A percentile compares a stretch with the other conserved stretches of the same genome.
phyloP scores from a whole-genome alignment of 2,797 vertebrate genomes.

The Poecilia velifera region DNA sequence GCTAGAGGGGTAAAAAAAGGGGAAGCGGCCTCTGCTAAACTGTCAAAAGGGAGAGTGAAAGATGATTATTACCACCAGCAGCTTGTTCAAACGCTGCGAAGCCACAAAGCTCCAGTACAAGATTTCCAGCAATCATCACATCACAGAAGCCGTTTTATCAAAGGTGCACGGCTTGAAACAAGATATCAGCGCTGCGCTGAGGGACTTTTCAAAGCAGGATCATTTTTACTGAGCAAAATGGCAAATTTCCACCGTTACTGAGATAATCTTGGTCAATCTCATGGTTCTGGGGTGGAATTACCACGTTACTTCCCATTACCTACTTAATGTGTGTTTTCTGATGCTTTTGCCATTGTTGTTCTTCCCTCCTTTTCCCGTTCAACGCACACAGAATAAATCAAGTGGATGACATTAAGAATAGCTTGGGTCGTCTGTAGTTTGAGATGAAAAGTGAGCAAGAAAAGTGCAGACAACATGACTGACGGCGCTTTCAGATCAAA shows the following conservation, averaged over 20 bases:
- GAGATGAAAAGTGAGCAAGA: neutral
- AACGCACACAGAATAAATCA: neutral
- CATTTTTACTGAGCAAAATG: neutral
- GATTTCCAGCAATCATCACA: slow-evolving; percentile 17
- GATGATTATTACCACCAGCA: slow-evolving; percentile 12
- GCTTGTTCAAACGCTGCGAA: slow-evolving; percentile 14
- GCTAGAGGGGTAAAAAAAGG: neutral
- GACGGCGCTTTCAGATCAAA: neutral
- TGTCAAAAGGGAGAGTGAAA: slow-evolving; percentile 18
- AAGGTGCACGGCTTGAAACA: slow-evolving; percentile 6
- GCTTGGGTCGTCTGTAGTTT: neutral
- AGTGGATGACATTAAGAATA: neutral
- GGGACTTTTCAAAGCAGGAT: neutral
- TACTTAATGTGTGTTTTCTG: neutral
- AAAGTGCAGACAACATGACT: neutral
- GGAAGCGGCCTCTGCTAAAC: neutral
- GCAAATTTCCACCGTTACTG: neutral
- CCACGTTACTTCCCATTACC: neutral
- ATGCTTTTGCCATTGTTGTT: neutral
- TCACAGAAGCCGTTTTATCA: slow-evolving; percentile 8
- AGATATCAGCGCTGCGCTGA: neutral
- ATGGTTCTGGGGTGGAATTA: neutral
- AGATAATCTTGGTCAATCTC: neutral
- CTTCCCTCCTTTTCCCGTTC: neutral
- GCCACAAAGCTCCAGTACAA: slow-evolving; percentile 6